Conservation (phyloP, 2,113 vertebrate genomes). For the Gadus macrocephalus region DNA sequence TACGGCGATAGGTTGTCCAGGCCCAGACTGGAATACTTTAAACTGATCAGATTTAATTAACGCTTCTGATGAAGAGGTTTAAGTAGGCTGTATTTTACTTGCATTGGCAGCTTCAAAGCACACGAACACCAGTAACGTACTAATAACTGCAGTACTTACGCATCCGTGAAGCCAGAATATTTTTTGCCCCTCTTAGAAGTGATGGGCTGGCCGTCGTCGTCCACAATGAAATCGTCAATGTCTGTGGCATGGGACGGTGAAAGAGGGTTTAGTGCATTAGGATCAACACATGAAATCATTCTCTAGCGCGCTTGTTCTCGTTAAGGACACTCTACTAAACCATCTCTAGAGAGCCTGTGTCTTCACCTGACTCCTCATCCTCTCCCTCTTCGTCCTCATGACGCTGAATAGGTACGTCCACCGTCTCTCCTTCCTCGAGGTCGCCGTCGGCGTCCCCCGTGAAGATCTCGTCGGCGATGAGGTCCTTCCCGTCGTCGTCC, state of each 20-base stretch:
- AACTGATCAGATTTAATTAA: too few relatives aligned
- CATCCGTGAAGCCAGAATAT: conserved; percentile 93
- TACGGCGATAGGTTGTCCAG: too few relatives aligned
- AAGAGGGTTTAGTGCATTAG: too few relatives aligned
- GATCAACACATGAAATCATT: too few relatives aligned
- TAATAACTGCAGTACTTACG: conserved; percentile 73
- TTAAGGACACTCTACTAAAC: too few relatives aligned
- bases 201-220: conserved; percentile 94
- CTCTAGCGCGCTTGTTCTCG: too few relatives aligned
- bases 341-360: neutral
- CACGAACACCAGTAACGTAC: neutral
- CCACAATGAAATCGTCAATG: conserved; percentile 97
- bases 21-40: too few relatives aligned
- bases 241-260: conserved; percentile 62
- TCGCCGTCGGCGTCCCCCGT: conserved; percentile 86
- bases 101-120: neutral
- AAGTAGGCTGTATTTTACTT: too few relatives aligned
- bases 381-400: conserved; percentile 91
- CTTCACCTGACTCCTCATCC: conserved; percentile 88
- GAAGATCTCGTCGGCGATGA: conserved; percentile 95
- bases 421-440: conserved; percentile 85
- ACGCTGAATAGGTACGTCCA: conserved; percentile 75
- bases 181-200: conserved; percentile 96
- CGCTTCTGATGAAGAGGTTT: too few relatives aligned
- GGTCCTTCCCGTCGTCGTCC: conserved; percentile 89